phyloP scores from a whole-genome alignment of 2,888 invertebrate genomes.

The Dicyrtomina minuta region DNA sequence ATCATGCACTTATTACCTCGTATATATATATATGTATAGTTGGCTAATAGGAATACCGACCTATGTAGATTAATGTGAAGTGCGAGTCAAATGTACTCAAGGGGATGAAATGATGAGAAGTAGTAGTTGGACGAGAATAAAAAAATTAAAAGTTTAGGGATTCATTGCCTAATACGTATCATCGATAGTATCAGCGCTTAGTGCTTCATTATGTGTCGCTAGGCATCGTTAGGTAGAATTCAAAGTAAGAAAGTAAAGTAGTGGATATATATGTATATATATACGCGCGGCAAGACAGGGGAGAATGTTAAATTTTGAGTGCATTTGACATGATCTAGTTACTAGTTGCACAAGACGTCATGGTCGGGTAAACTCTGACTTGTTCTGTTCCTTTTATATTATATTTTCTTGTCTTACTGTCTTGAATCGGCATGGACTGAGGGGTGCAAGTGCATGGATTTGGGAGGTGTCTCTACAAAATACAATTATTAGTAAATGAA shows the following conservation, averaged over 20 bases:
- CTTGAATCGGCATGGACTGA: background rate
- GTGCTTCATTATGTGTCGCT: background rate
- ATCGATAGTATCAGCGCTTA: background rate
- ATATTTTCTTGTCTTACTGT: too few relatives aligned
- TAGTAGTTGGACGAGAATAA: background rate
- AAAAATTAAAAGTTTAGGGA: slow-evolving; percentile 4
- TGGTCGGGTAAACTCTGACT: slow-evolving; percentile 13
- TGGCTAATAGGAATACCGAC: too few relatives aligned
- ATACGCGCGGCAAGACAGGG: background rate
- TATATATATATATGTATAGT: too few relatives aligned
- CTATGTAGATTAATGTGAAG: background rate
- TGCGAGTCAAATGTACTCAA: background rate
- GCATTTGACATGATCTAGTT: slow-evolving; percentile 8
- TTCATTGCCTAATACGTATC: slow-evolving; percentile 10
- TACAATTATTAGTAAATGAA: too few relatives aligned
- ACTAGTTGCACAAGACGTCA: slow-evolving; percentile 12
- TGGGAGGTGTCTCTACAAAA: too few relatives aligned
- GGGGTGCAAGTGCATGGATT: background rate
- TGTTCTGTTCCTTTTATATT: background rate
- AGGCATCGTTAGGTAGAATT: too few relatives aligned
- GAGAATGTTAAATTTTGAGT: background rate
- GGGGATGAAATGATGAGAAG: too few relatives aligned
- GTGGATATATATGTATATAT: background rate
- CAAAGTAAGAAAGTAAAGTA: too few relatives aligned
- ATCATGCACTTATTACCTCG: too few relatives aligned